A percentile compares a stretch with the other conserved stretches of the same genome.
Conservation (phyloP, 2,113 vertebrate species). For the Melospiza georgiana region DNA sequence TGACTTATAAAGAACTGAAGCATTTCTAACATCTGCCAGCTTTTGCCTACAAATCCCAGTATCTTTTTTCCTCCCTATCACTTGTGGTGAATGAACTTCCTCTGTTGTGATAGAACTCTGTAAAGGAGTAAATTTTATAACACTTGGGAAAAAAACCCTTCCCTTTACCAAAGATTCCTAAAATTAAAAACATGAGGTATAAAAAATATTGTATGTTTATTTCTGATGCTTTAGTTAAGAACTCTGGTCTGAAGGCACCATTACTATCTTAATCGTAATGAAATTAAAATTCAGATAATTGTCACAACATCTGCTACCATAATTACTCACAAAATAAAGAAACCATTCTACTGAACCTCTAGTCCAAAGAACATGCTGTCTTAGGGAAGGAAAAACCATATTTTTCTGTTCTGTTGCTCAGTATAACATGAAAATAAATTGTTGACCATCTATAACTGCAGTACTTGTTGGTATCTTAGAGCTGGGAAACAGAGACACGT, state of each 20-base stretch:
- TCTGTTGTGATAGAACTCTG: constrained; percentile 1
- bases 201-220: neutral
- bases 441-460: neutral
- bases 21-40: constrained; percentile 63
- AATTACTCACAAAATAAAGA: neutral
- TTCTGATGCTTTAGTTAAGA: neutral
- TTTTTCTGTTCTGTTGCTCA: neutral
- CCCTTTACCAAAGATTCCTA: neutral
- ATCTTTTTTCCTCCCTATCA: neutral
- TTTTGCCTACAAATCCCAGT: constrained; percentile 60
- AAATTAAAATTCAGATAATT: neutral
- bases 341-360: neutral
- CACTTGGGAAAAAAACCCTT: neutral
- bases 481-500: neutral
- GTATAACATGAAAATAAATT: neutral
- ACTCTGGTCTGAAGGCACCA: neutral
- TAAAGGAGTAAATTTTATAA: neutral
- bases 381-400: neutral
- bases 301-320: neutral
- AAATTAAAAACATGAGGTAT: neutral
- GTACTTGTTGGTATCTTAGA: neutral
- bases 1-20: constrained; percentile 63
- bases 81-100: constrained; percentile 34
- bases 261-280: neutral
- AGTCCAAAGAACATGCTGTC: neutral